Percentiles rank a stretch among this genome's conserved stretches.
Evolutionary conservation across 2,113 vertebrate genomes (phyloP).

Genomic region (Propithecus coquereli): DNA sequence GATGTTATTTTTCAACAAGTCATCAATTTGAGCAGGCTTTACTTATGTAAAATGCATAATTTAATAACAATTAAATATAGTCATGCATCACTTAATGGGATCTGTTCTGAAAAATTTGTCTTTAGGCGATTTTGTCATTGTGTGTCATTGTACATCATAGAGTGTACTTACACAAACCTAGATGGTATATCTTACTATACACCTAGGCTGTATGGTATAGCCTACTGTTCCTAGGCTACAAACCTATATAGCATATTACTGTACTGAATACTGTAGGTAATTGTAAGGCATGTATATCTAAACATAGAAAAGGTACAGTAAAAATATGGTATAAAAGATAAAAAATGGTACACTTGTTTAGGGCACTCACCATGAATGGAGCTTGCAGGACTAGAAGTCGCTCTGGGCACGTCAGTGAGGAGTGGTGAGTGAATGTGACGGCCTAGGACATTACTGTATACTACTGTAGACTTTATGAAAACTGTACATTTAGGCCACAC

Average conservation of each 20-base stretch:
- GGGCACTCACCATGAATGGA: background rate
- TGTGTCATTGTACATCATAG: background rate
- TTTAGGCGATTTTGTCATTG: background rate
- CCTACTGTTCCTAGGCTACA: background rate
- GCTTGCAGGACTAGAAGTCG: background rate
- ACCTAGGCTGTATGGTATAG: background rate
- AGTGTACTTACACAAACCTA: background rate
- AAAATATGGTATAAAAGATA: background rate
- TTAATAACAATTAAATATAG: background rate
- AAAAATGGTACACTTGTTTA: background rate
- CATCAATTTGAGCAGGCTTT: background rate
- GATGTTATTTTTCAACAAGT: background rate
- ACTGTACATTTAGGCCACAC: background rate
- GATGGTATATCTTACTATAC: background rate
- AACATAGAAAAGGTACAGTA: background rate
- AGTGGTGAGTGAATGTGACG: background rate
- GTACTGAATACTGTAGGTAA: background rate
- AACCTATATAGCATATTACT: background rate
- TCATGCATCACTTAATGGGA: background rate
- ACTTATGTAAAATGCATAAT: conserved; percentile 31
- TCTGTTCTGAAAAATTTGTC: background rate
- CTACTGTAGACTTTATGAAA: background rate
- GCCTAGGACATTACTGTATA: no score
- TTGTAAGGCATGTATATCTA: background rate
- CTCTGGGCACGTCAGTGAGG: background rate